phyloP scores from a whole-genome alignment of 1,140 invertebrate genomes.

The Homalodisca vitripennis region DNA sequence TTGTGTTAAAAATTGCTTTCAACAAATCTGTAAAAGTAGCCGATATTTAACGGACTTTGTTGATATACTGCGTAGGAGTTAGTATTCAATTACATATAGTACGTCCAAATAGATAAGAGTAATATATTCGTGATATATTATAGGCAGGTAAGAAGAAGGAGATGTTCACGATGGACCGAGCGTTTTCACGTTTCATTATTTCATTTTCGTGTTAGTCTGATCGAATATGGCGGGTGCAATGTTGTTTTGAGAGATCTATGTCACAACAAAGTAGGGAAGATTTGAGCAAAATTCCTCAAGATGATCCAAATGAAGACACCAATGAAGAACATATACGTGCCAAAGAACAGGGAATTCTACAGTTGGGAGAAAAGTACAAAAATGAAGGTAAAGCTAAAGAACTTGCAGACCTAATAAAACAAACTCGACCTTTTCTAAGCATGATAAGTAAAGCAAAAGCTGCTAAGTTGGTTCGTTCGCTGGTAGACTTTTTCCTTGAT shows the following conservation, averaged over 20 bases:
- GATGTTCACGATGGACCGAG: no score
- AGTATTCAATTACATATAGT: no score
- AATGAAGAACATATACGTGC: conserved; percentile 78
- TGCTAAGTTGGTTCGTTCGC: conserved; percentile 92
- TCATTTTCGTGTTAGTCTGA: not conserved
- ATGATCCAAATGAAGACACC: conserved; percentile 53
- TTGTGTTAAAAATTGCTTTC: no score
- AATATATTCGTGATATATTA: no score
- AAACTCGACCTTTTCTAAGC: conserved; percentile 89
- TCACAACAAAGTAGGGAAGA: conserved; percentile 68
- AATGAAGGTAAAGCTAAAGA: conserved; percentile 92
- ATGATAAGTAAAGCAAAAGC: conserved; percentile 98
- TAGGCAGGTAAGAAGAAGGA: no score
- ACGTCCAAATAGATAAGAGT: no score
- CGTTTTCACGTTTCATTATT: not conserved
- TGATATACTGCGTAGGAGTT: no score
- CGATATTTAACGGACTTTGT: no score
- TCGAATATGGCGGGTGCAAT: conserved; percentile 78
- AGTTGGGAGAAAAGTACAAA: conserved; percentile 86
- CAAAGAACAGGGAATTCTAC: conserved; percentile 88
- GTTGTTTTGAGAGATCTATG: conserved; percentile 76
- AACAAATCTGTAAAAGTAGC: no score
- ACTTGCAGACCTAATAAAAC: conserved; percentile 89
- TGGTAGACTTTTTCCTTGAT: conserved; percentile 97
- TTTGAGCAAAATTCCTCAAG: conserved; percentile 65